Base-by-base conservation (phyloP, 2,113 vertebrate species). In the Sciurus niger region DNA sequence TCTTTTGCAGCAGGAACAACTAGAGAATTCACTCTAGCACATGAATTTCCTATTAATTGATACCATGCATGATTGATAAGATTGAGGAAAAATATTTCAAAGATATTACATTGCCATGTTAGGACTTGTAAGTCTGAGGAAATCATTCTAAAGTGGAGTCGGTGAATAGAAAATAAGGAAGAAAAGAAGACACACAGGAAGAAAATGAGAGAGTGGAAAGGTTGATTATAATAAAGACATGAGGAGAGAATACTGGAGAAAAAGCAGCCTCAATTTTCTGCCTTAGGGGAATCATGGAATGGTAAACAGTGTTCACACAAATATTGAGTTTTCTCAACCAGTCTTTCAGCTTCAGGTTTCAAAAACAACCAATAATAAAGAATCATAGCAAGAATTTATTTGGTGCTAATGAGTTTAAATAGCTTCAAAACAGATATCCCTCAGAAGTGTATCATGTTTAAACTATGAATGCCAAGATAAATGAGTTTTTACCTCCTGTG, bases 371-470 rank as follows among this genome's bases (percentile, higher is more conserved):
- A 79, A 37, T 87, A 87, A 89, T 55, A 85, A 90, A 97, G 32
- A 94, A 79, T 74, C 72, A 88, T 34, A 92, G 16, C 72, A 89
- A 93, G 37, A 63, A 91, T 91, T 74, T 94, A 91, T 93, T 74
- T 94, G 74, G 90, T 89, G 72, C 51, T 93, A 96, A 84, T 70
- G 95, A 68, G 34, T 93, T 94, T 85, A 95, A 94, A 78, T 68
- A 53, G 34, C 93, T 95, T 95, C 84, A 89, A 95, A 96, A 68
- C 58, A 95, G 46, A 96, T 84, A 83, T 8, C 86, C n/a, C n/a
- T 91, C 58, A 90, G 78, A 67, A 80, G 63, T 88, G 80, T 30
- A 63, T 32, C 55, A 72, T 94, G 67, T 95, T 94, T 97, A 94
- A 95, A 90, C 34, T 85, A 18, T 12, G 37, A 85, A 92, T 34